phyloP scores from a whole-genome alignment of 1,140 invertebrate species.

The Onthophagus taurus region DNA sequence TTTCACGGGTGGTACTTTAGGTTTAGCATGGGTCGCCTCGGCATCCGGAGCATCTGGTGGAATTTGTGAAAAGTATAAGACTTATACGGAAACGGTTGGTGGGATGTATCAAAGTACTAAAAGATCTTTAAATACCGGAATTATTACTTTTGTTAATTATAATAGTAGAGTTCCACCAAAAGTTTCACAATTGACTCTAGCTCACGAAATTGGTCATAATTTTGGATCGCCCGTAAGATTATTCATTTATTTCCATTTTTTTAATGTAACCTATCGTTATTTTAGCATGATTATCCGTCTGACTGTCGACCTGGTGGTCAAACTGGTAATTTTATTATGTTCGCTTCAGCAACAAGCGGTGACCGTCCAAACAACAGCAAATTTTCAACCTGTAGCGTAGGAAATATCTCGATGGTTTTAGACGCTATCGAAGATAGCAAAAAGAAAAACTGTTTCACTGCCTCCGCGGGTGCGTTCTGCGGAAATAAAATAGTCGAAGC shows the following conservation, averaged over 20 bases:
- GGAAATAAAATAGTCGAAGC: conserved; percentile 98
- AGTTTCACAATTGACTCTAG: conserved; percentile 94
- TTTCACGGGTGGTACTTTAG: conserved; percentile 42
- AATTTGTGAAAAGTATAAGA: conserved; percentile 97
- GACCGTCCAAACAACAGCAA: conserved; percentile 90
- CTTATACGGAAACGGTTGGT: conserved; percentile 89
- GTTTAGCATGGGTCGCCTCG: conserved; percentile 96
- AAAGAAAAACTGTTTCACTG: conserved; percentile 92
- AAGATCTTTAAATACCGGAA: conserved; percentile 94
- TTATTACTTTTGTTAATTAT: conserved; percentile 99
- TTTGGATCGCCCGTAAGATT: conserved; percentile 89
- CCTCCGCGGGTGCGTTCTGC: conserved; percentile 90
- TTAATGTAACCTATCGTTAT: conserved; percentile 18
- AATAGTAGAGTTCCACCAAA: conserved; percentile 92
- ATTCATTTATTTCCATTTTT: not conserved
- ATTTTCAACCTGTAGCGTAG: conserved; percentile 86
- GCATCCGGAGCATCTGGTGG: conserved; percentile 94
- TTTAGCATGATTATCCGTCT: conserved; percentile 88
- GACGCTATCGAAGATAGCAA: conserved; percentile 83
- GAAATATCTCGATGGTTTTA: conserved; percentile 91
- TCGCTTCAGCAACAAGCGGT: conserved; percentile 89
- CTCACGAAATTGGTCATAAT: conserved; percentile 99
- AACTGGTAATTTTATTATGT: conserved; percentile 95
- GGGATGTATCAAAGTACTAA: conserved; percentile 90
- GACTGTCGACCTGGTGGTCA: conserved; percentile 84